Conservation (phyloP, 2,113 vertebrate genomes). For the Toxotes chatareus region DNA sequence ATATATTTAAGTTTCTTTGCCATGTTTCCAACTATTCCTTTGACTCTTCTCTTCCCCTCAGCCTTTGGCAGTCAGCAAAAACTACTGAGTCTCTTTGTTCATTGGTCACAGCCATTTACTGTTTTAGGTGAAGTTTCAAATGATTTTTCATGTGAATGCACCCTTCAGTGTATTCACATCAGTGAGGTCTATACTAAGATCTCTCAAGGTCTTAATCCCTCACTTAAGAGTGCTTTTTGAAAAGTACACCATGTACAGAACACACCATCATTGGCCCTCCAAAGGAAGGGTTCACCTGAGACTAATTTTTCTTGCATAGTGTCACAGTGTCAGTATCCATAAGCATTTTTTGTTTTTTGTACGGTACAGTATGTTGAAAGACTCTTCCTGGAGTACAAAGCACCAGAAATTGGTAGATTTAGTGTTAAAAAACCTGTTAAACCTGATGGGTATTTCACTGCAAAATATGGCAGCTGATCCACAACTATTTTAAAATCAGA, state of each 20-base stretch:
- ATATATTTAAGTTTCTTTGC: neutral
- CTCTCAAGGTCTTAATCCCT: constrained; percentile 25
- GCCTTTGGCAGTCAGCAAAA: neutral
- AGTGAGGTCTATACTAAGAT: constrained; percentile 7
- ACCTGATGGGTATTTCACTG: constrained; percentile 31
- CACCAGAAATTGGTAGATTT: constrained; percentile 10
- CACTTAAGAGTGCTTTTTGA: constrained; percentile 38
- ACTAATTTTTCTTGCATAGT: constrained; percentile 41
- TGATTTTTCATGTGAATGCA: constrained; percentile 3
- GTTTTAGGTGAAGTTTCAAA: neutral
- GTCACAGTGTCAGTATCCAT: constrained; percentile 43
- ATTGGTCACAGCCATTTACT: neutral
- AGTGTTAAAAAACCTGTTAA: constrained; percentile 20
- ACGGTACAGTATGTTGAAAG: constrained; percentile 1
- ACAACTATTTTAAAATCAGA: constrained; percentile 34
- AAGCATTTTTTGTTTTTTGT: constrained; percentile 40
- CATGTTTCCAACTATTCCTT: neutral
- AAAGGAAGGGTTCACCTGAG: constrained; percentile 44
- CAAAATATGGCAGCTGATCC: constrained; percentile 45
- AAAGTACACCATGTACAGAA: constrained; percentile 61
- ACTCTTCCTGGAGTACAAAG: constrained; percentile 23
- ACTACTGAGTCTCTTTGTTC: constrained; percentile 3
- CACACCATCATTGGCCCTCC: constrained; percentile 50
- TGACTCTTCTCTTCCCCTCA: neutral
- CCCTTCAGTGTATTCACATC: neutral